Percentiles rank a stretch among this genome's conserved stretches.
phyloP scores from a whole-genome alignment of 2,888 invertebrate species.

The Netelia fuscicornis region DNA sequence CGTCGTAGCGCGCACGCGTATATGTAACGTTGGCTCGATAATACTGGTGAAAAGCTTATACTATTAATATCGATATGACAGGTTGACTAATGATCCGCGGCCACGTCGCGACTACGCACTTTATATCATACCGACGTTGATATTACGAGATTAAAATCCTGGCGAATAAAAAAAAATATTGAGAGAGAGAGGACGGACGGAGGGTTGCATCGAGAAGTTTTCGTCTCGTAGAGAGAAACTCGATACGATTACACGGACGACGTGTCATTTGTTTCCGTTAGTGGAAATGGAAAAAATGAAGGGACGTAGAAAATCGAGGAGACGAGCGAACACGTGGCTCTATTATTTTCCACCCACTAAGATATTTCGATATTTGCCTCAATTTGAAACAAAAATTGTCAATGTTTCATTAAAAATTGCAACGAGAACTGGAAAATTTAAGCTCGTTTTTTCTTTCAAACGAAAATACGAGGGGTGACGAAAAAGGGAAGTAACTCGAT shows the following conservation, averaged over 20 bases:
- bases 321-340: conserved; percentile 53
- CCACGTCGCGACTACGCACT: conserved; percentile 38
- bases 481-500: conserved; percentile 35
- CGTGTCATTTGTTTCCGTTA: conserved; percentile 80
- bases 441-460: neutral
- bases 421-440: conserved; percentile 1
- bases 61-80: conserved; percentile 85
- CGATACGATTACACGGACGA: conserved; percentile 77
- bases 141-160: conserved; percentile 84
- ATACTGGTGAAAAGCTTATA: conserved; percentile 67
- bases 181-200: conserved; percentile 14
- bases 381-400: neutral
- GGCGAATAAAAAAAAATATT: conserved; percentile 71
- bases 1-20: conserved; percentile 59
- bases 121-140: conserved; percentile 76
- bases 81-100: conserved; percentile 84
- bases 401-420: neutral
- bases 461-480: neutral
- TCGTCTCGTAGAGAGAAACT: conserved; percentile 65
- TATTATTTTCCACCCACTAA: neutral
- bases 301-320: conserved; percentile 29
- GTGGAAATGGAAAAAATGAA: conserved; percentile 29
- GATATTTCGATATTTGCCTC: neutral
- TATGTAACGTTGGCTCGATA: conserved; percentile 8
- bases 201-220: conserved; percentile 37